Evolutionary conservation across 2,113 vertebrate species (phyloP), one percentile per base, ranked within the genome.

Genomic region (Channa maculata): DNA sequence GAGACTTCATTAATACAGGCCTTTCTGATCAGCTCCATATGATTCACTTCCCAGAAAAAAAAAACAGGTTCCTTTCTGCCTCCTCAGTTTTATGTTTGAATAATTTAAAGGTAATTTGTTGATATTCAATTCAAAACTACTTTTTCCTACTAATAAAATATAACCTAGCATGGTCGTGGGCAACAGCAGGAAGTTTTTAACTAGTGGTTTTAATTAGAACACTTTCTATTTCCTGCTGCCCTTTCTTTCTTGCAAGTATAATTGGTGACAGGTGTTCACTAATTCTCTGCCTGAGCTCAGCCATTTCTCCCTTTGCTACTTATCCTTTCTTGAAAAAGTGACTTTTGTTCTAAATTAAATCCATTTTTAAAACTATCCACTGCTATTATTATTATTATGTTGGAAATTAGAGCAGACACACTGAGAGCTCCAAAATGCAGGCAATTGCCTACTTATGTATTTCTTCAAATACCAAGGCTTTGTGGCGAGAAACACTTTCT

Each of bases 121-220:
- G 24, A 24, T 24, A 24, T 24, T 24, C 24, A 24, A 24, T 24
- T 24, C 24, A 24, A 24, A 24, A 24, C 24, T 1, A 24, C 24
- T 24, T 24, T 24, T 24, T 24, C 24, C 39, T 7, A 41, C 59
- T 5, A 33, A 49, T 10, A 11, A 12, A 61, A 39, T 36, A 66
- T 57, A 74, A 54, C 50, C 59, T 59, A 87, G 88, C 94, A 94
- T 93, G 94, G 94, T 92, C 92, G 93, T 79, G 82, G 94, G 88
- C 94, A 95, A 91, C 94, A 95, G 95, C 96, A 98, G 97, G 97
- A 99, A 98, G 97, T 97, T 96, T 98, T 97, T 97, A 98, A 98
- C 95, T 96, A 95, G 94, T 96, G 96, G 90, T 96, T 97, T 98
- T 97, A 97, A 99, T 99, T 99, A 98, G 95, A 95, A 93, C 94